Evolutionary conservation across 2,888 invertebrate genomes (phyloP).

Genomic region (Pseudococcus viburni): DNA sequence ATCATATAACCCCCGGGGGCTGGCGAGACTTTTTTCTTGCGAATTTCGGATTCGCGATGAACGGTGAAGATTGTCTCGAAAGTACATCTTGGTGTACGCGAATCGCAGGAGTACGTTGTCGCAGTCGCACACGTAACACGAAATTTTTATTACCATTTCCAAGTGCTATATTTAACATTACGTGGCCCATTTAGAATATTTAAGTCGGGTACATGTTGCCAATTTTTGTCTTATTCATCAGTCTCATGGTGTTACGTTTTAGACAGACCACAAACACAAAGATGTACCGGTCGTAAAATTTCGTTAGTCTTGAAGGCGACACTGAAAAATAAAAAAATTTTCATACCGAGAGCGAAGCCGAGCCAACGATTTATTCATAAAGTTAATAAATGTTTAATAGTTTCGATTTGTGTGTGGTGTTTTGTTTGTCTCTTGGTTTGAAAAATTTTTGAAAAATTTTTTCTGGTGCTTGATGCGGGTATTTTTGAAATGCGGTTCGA

Average conservation of each 20-base stretch:
- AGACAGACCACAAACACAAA: conserved; percentile 18
- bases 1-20: background rate
- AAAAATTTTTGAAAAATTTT: background rate
- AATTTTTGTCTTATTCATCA: conserved; percentile 32
- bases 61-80: conserved; percentile 1
- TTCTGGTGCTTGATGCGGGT: background rate
- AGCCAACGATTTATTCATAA: conserved; percentile 23
- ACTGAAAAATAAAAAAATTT: conserved; percentile 1
- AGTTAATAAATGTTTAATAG: conserved; percentile 19
- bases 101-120: background rate
- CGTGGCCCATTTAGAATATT: conserved; percentile 49
- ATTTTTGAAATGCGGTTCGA: background rate
- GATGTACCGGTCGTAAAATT: conserved; percentile 40
- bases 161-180: conserved; percentile 44
- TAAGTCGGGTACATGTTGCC: conserved; percentile 19
- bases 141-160: conserved; percentile 30
- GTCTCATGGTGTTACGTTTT: background rate
- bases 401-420: conserved; percentile 13
- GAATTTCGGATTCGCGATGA: background rate
- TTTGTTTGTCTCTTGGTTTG: background rate
- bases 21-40: background rate
- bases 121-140: conserved; percentile 32
- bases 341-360: background rate
- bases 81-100: background rate
- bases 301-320: conserved; percentile 9